Percentiles rank a stretch among this genome's conserved stretches.
Evolutionary conservation across 2,888 invertebrate species (phyloP).

Genomic region (Parnassius smintheus): DNA sequence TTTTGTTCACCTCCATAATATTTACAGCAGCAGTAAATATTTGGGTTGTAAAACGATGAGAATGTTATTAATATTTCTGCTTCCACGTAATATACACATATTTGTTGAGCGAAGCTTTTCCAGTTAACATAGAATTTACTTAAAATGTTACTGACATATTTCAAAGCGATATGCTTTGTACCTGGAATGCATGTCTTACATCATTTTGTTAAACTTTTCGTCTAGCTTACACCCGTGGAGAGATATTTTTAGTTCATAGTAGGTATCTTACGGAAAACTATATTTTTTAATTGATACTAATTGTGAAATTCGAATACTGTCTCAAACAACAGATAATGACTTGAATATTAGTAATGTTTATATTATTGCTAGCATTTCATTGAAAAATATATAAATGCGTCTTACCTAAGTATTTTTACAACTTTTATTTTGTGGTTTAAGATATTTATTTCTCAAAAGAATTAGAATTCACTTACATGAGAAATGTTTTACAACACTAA

Average conservation of each 20-base stretch:
- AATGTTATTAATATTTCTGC: conserved; percentile 57
- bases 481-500: too few species aligned
- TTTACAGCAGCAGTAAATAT: conserved; percentile 69
- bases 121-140: conserved; percentile 29
- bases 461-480: too few species aligned
- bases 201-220: conserved; percentile 14
- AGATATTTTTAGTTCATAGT: conserved; percentile 4
- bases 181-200: conserved; percentile 17
- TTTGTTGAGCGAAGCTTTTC: conserved; percentile 24
- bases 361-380: too few species aligned
- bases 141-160: conserved; percentile 30
- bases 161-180: conserved; percentile 25
- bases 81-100: conserved; percentile 38
- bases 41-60: conserved; percentile 57
- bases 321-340: too few species aligned
- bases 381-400: too few species aligned
- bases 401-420: too few species aligned
- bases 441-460: too few species aligned
- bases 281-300: too few species aligned
- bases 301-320: too few species aligned
- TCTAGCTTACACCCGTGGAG: conserved; percentile 9
- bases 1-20: conserved; percentile 63
- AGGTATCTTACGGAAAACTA: too few species aligned
- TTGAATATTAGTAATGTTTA: too few species aligned
- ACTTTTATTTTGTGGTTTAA: too few species aligned